Percentiles rank a stretch among this genome's conserved stretches.
phyloP scores from a whole-genome alignment of 2,113 vertebrate genomes.

The Gambusia holbrooki region DNA sequence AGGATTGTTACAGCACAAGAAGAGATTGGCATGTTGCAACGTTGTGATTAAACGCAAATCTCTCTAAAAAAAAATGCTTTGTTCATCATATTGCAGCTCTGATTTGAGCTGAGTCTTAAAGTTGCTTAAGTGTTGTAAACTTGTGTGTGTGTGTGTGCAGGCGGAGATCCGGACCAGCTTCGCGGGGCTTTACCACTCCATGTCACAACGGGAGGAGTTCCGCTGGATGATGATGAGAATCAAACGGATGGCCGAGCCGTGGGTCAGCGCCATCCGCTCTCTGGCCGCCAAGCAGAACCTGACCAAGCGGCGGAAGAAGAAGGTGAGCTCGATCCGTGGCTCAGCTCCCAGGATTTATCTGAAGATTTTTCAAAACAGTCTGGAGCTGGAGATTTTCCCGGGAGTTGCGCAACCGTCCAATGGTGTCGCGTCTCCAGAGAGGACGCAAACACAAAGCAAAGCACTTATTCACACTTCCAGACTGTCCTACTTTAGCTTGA shows the following conservation, averaged over 20 bases:
- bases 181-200: slow-evolving; percentile 90
- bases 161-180: slow-evolving; percentile 91
- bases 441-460: background rate
- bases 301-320: slow-evolving; percentile 88
- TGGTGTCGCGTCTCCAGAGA: too few relatives aligned
- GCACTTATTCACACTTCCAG: slow-evolving; percentile 18
- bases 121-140: background rate
- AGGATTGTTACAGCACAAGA: background rate
- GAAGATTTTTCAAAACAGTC: too few relatives aligned
- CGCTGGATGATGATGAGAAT: slow-evolving; percentile 98
- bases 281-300: slow-evolving; percentile 93
- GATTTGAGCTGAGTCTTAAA: background rate
- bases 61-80: background rate
- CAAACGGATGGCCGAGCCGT: slow-evolving; percentile 93
- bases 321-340: slow-evolving; percentile 76
- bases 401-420: background rate
- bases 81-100: background rate
- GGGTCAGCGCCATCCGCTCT: slow-evolving; percentile 92
- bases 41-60: too few relatives aligned
- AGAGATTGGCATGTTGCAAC: background rate
- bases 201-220: slow-evolving; percentile 95
- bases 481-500: background rate
- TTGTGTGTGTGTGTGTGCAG: slow-evolving; percentile 70
- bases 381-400: background rate
- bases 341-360: background rate